phyloP scores from a whole-genome alignment of 1,140 invertebrate species.

The Euura saliciscinereae region DNA sequence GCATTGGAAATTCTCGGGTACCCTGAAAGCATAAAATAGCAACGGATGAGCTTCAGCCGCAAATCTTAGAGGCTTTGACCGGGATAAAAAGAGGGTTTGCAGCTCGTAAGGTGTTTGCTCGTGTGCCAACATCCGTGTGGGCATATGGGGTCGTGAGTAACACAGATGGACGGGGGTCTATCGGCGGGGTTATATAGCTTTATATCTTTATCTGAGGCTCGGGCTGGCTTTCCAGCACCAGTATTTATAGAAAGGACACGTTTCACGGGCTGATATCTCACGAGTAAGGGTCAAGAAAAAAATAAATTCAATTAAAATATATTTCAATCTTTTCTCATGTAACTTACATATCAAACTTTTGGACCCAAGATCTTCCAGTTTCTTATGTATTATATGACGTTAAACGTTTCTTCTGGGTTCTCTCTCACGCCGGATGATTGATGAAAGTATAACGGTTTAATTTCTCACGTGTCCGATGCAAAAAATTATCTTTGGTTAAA shows the following conservation, averaged over 20 bases:
- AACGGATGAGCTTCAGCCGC: not conserved
- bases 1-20: not conserved
- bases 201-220: not conserved
- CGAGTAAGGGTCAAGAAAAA: too few relatives aligned
- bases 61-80: conserved; percentile 3
- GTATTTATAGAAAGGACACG: not conserved
- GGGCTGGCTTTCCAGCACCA: not conserved
- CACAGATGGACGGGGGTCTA: not conserved
- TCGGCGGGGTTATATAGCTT: not conserved
- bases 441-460: conserved; percentile 12
- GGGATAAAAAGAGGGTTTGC: not conserved
- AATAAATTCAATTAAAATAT: not conserved
- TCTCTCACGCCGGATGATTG: not conserved
- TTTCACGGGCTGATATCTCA: too few relatives aligned
- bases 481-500: not conserved
- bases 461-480: conserved; percentile 10
- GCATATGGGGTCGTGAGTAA: not conserved
- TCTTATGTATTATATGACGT: too few relatives aligned
- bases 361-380: too few relatives aligned
- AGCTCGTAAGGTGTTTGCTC: not conserved
- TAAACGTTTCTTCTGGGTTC: too few relatives aligned
- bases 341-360: not conserved
- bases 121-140: not conserved
- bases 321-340: not conserved
- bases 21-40: not conserved